Evolutionary conservation across 1,140 invertebrate species (phyloP), one percentile per base, ranked within the genome.

Genomic region (Popillia japonica): DNA sequence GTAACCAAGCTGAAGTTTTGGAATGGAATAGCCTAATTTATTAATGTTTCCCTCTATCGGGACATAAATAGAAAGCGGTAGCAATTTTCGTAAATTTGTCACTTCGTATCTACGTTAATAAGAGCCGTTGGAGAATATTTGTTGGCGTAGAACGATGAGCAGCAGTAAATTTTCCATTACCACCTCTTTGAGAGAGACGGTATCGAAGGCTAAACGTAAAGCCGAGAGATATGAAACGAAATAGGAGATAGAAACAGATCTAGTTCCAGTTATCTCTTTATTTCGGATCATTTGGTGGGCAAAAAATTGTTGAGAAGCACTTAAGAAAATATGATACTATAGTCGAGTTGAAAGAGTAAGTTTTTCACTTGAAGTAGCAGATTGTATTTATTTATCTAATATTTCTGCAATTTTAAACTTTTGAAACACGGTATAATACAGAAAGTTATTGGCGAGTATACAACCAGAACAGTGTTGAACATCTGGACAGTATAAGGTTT

Each of bases 11-110:
- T 34, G 27, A 34, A 34, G 27, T n/a, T n/a, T n/a, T n/a, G n/a
- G n/a, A n/a, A n/a, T n/a, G n/a, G n/a, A n/a, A n/a, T n/a, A n/a
- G n/a, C n/a, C n/a, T n/a, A 68, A 68, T 68, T 68, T 23, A 22
- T 68, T 22, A 68, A 68, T 20, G 23, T 68, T 22, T 34, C 61
- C 17, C 61, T 68, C 61, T 68, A 68, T 27, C 61, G 61, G 22
- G 27, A 22, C 61, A 22, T 68, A 68, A 68, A 68, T 68, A 34
- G 61, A 68, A 68, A 68, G 20, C n/a, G n/a, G n/a, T 10, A 17
- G 61, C 22, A 68, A 27, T 27, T 27, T 68, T 27, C 61, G 6
- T 2, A 22, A 68, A 55, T 55, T 55, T 17, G 48, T 55, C 17
- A 55, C 48, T 55, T 55, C 14, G 48, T 17, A 34, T 34, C 4